Percentiles rank a stretch among this genome's conserved stretches.
phyloP scores from a whole-genome alignment of 2,113 vertebrate species.

The Thalassoma bifasciatum region DNA sequence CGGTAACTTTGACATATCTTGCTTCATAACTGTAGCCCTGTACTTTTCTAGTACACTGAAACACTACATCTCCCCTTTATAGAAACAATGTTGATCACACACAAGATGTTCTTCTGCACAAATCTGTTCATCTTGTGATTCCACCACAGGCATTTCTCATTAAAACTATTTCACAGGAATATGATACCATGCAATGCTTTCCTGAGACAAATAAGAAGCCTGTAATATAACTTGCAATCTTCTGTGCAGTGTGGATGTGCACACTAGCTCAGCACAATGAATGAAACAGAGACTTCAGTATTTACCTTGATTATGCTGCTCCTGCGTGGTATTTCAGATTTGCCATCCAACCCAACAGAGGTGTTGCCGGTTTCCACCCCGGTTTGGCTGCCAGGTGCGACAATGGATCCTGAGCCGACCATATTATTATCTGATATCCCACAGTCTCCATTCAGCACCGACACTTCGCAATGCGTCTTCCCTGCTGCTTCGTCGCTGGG shows the following conservation, averaged over 20 bases:
- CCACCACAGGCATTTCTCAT: conserved; percentile 22
- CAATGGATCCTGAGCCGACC: conserved; percentile 70
- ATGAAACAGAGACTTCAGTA: neutral
- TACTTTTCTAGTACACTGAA: neutral
- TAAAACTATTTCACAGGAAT: neutral
- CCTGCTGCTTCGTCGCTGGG: conserved; percentile 75
- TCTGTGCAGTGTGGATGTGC: neutral
- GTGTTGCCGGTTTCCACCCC: conserved; percentile 77
- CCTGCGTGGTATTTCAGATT: conserved; percentile 90
- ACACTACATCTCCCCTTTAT: too few relatives aligned
- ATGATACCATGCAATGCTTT: too few relatives aligned
- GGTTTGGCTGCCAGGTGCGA: conserved; percentile 79
- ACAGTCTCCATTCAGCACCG: conserved; percentile 88
- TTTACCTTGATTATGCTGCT: conserved; percentile 99
- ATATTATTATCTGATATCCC: conserved; percentile 85
- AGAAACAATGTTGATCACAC: neutral
- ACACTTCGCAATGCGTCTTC: conserved; percentile 81
- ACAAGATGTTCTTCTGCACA: neutral
- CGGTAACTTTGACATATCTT: neutral
- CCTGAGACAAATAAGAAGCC: too few relatives aligned
- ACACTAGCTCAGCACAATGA: neutral
- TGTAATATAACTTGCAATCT: conserved; percentile 16
- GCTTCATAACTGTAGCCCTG: too few relatives aligned
- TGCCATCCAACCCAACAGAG: conserved; percentile 80
- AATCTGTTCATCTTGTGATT: conserved; percentile 31